Evolutionary conservation across 1,140 invertebrate genomes (phyloP), one percentile per base, ranked within the genome.

Genomic region (Proctacanthus coquilletti): DNA sequence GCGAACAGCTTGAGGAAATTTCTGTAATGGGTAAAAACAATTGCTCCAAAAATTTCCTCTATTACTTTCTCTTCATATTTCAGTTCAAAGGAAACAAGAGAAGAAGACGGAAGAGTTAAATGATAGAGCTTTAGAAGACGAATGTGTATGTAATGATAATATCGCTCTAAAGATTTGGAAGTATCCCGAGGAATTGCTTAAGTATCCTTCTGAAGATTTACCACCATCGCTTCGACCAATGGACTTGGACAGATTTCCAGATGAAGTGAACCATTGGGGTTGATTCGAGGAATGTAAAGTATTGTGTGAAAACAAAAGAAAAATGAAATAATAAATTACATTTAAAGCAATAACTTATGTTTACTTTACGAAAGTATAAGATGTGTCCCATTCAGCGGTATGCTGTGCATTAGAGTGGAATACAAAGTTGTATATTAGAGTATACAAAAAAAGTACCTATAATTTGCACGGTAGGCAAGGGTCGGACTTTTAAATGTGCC

Each of bases 211-310:
- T 32, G 6, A 32, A 11, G 52, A 52, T 45, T 36, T 64, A 23
- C 60, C 62, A 14, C 51, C 53, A 19, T 64, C 62, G 0, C 14
- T 63, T 18, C 49, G 47, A 46, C 55, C 58, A 11, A 45, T 60
- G 4, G 52, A 42, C 2, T 34, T 35, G 3, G 41, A 51, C n/a
- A 50, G 38, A 15, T 43, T 61, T 15, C 42, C 21, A 1, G 40
- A 49, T 38, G 42, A 45, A 5, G 42, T 62, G 17, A 44, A 37
- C n/a, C 44, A 56, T 34, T 63, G 61, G 61, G 52, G 52, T 25
- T 36, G 30, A 30, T 34, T 5, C n/a, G 30, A 15, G 4, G n/a
- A 15, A 18, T 34, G n/a, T n/a, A n/a, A n/a, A n/a, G n/a, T n/a
- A n/a, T n/a, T n/a, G n/a, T n/a, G n/a, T n/a, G n/a, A n/a, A n/a